Evolutionary conservation across 1,140 invertebrate genomes (phyloP).

Genomic region (Pachyrhynchus sulphureomaculatus): DNA sequence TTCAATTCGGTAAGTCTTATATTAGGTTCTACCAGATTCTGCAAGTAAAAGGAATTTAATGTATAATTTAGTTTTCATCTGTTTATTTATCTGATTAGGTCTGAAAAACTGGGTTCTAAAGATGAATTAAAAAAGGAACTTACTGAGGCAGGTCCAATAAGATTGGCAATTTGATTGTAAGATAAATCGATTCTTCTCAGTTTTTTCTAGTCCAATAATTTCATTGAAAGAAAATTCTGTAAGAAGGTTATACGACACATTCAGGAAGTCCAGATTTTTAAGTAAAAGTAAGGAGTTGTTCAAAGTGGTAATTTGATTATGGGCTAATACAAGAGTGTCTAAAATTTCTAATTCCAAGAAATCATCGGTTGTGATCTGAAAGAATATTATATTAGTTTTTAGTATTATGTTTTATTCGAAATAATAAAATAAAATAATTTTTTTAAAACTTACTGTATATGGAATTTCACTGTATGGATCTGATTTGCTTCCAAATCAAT

Average conservation of each 20-base stretch:
- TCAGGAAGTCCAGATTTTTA: slow-evolving; percentile 64
- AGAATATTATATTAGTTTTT: no score
- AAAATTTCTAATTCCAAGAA: slow-evolving; percentile 68
- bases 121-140: no score
- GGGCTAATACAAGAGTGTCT: slow-evolving; percentile 66
- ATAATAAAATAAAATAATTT: no score
- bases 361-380: slow-evolving; percentile 70
- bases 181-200: slow-evolving; percentile 71
- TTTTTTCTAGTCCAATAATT: slow-evolving; percentile 67
- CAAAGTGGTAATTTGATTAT: slow-evolving; percentile 68
- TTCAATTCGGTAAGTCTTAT: slow-evolving; percentile 67
- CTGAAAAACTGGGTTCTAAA: no score
- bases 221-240: slow-evolving; percentile 75
- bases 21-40: slow-evolving; percentile 74
- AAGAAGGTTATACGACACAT: slow-evolving; percentile 74
- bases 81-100: no score
- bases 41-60: no score
- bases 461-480: slow-evolving; percentile 64
- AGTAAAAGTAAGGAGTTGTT: slow-evolving; percentile 74
- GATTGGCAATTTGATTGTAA: slow-evolving; percentile 67
- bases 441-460: no score
- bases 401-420: no score
- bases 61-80: no score
- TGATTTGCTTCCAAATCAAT: slow-evolving; percentile 71
- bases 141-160: slow-evolving; percentile 70